Base-by-base conservation (phyloP, 2,888 invertebrate genomes). In the Lymantria monacha region DNA sequence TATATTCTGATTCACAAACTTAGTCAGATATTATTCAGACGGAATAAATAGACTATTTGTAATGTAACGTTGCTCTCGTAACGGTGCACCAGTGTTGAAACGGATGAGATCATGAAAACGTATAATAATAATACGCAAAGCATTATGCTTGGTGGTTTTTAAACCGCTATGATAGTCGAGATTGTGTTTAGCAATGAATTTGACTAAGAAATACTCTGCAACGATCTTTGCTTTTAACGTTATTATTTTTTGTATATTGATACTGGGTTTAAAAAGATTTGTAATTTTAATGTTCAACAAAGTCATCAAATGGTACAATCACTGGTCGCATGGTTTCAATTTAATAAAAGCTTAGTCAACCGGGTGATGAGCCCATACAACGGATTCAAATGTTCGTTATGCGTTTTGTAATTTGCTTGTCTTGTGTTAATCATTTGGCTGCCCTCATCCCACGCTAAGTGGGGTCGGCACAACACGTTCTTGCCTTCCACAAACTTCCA, bases 31-130 rank as follows among this genome's bases (percentile, higher is more conserved):
- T 41, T 41, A 41, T 41, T 41, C 14, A 41, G 14, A 14, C 41
- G 42, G 48, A 41, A 58, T 55, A 64, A 64, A 64, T 61, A 64
- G 63, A 64, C 33, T 30, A 44, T 33, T 30, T 5, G 51, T 47
- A 51, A 53, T 51, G 37, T 44, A 45, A 47, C 13, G 41, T 13
- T 44, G 13, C 30, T 10, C 42, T 42, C n/a, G 22, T 42, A 30
- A 30, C 42, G 42, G 42, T 42, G 22, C 3, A 22, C 13, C 30
- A 30, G 42, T 30, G 22, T 42, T 42, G 42, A 42, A 42, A 42
- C 11, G 42, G 30, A 42, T 42, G 42, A 42, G 30, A 30, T 42
- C 42, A 42, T 42, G 42, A 42, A 42, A 30, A 30, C 11, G 30
- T 42, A 42, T 41, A 42, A 42, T 41, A 42, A 42, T 42, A 42